Conservation (phyloP, 2,888 invertebrate species). For the Gortyna flavago region DNA sequence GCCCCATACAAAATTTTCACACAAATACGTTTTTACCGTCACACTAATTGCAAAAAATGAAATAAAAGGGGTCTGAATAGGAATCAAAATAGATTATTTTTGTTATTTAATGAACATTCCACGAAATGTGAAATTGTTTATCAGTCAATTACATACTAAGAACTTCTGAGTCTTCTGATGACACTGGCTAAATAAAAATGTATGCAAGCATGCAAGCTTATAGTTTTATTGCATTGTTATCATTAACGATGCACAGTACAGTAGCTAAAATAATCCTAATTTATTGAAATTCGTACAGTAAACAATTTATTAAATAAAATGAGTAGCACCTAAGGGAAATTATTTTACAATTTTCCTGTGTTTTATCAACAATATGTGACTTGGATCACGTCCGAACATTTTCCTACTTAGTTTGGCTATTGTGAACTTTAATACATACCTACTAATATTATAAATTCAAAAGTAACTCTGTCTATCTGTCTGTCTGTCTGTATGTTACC, state of each 20-base stretch:
- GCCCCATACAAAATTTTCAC: no score
- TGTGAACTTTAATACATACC: not conserved
- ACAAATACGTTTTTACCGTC: no score
- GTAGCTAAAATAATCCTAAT: not conserved
- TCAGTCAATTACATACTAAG: constrained; percentile 29
- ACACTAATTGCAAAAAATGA: no score
- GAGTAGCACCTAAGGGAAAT: not conserved
- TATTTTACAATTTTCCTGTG: constrained; percentile 26
- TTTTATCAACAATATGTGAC: constrained; percentile 8
- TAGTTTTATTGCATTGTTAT: constrained; percentile 18
- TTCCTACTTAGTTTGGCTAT: not conserved
- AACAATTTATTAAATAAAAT: not conserved
- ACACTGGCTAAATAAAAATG: constrained; percentile 8
- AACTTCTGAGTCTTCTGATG: constrained; percentile 9
- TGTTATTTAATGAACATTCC: constrained; percentile 14
- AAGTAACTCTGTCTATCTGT: no score
- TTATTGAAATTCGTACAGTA: not conserved
- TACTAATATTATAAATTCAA: no score
- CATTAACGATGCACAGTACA: constrained; percentile 1
- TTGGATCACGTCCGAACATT: constrained; percentile 9
- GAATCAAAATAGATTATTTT: no score
- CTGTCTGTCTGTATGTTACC: no score
- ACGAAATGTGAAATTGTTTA: constrained; percentile 24
- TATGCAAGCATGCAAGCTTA: constrained; percentile 9
- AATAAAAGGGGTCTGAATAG: no score